Evolutionary conservation across 2,113 vertebrate genomes (phyloP).

Genomic region (Cavia aperea): DNA sequence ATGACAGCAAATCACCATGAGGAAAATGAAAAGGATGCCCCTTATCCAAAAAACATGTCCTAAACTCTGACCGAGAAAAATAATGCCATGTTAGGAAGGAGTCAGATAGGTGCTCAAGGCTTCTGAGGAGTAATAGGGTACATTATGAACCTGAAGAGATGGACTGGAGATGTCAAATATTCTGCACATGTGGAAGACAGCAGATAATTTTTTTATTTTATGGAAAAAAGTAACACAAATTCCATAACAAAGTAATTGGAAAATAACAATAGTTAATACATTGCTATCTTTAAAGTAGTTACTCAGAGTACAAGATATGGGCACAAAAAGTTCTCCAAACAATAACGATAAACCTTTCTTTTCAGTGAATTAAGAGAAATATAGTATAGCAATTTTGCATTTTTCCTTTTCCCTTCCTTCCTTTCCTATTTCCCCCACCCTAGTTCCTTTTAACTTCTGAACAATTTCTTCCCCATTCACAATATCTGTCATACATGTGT

Average conservation of each 20-base stretch:
- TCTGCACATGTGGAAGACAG: no score
- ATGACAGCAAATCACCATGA: background rate
- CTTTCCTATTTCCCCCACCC: background rate
- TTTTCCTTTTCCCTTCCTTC: background rate
- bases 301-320: background rate
- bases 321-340: background rate
- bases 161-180: background rate
- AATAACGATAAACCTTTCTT: background rate
- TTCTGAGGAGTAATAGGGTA: background rate
- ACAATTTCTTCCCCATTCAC: background rate
- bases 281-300: background rate
- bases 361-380: background rate
- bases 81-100: background rate
- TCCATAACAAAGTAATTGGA: background rate
- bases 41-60: constrained; percentile 17
- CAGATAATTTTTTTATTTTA: background rate
- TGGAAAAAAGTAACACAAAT: background rate
- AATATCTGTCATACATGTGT: background rate
- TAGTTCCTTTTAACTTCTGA: background rate
- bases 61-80: background rate
- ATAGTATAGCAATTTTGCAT: background rate
- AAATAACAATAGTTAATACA: background rate
- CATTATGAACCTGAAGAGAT: background rate
- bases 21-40: constrained; percentile 2
- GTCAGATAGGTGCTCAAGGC: background rate